A percentile compares a stretch with the other conserved stretches of the same genome.
These are phyloP conservation scores for Pseudomyrmex pallidus DNA, from an alignment of 1,140 invertebrate species.

Conservation along the genomic window DNA sequence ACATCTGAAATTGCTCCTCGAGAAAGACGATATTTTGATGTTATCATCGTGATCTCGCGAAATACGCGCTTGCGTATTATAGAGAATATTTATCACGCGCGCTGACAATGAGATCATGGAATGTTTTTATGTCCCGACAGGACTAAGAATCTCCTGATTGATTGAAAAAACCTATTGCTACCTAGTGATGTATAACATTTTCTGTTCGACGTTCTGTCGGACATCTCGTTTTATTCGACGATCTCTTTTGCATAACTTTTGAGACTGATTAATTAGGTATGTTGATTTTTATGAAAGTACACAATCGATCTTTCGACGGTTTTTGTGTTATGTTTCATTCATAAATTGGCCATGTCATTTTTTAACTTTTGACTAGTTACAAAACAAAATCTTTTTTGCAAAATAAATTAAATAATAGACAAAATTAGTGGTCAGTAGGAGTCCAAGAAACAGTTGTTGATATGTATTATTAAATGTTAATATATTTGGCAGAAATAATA, in stretches of 20 bases:
- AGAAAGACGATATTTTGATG: conserved; percentile 31
- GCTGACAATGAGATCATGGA: conserved; percentile 10
- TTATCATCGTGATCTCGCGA: conserved; percentile 17
- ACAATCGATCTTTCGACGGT: no score
- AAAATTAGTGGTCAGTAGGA: no score
- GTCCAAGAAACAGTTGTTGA: no score
- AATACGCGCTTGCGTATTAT: conserved; percentile 18
- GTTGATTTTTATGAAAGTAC: no score
- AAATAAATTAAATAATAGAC: no score
- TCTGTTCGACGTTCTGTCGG: neutral
- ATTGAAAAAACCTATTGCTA: conserved; percentile 13
- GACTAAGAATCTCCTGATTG: conserved; percentile 12
- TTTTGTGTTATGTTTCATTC: no score
- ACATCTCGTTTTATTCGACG: conserved; percentile 9
- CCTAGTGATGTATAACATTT: no score
- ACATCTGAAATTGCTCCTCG: conserved; percentile 41
- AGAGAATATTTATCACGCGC: conserved; percentile 28
- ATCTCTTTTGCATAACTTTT: conserved; percentile 18
- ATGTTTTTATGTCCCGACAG: neutral
- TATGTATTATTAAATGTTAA: no score
- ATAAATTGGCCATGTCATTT: no score
- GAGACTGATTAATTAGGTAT: conserved; percentile 5
- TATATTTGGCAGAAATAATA: no score
- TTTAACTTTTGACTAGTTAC: no score
- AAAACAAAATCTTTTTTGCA: no score